These are phyloP conservation scores for Caracal caracal DNA, from an alignment of 2,113 vertebrate species.

Conservation along the genomic window DNA sequence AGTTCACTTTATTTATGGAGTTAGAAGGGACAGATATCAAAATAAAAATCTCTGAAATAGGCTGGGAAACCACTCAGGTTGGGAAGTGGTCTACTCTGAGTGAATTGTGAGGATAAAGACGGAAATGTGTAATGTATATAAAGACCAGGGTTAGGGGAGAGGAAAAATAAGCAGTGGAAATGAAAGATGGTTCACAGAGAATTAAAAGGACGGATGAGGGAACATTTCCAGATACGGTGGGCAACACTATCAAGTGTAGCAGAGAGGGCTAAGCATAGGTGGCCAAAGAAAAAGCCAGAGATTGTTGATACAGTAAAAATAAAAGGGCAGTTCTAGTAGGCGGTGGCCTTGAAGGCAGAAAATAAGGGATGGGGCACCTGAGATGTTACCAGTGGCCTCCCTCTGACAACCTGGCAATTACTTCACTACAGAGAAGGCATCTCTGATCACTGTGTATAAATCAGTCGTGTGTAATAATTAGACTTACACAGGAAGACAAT, in stretches of 20 bases:
- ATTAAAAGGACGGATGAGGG: background rate
- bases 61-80: background rate
- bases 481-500: background rate
- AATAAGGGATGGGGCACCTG: background rate
- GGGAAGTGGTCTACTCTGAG: background rate
- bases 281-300: background rate
- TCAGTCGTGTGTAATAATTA: background rate
- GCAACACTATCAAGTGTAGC: background rate
- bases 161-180: background rate
- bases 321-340: background rate
- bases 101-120: background rate
- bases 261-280: background rate
- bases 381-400: background rate
- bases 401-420: background rate
- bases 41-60: background rate
- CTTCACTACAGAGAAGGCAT: background rate
- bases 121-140: background rate
- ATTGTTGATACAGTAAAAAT: no score
- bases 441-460: background rate
- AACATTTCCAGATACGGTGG: background rate
- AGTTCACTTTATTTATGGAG: background rate
- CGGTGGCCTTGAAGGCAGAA: background rate
- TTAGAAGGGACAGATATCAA: background rate
- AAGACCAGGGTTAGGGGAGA: background rate
- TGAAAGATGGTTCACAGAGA: background rate